Evolutionary conservation across 1,140 invertebrate species (phyloP).

Genomic region (Rhyzopertha dominica): DNA sequence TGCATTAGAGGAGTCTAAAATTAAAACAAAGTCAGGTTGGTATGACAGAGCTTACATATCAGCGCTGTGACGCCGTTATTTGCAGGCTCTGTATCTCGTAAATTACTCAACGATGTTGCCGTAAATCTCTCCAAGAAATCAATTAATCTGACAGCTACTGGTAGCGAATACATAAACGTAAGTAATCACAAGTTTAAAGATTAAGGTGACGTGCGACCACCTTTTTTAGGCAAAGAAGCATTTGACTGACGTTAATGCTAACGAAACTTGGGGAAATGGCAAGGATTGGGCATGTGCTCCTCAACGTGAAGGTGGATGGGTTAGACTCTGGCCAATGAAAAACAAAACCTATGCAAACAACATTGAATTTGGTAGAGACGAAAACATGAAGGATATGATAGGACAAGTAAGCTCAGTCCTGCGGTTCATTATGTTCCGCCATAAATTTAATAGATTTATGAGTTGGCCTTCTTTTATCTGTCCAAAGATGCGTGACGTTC

Average conservation of each 20-base stretch:
- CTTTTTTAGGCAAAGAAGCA: conserved; percentile 26
- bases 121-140: neutral
- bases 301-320: conserved; percentile 56
- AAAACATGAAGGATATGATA: conserved; percentile 30
- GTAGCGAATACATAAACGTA: conserved; percentile 8
- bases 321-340: conserved; percentile 53
- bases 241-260: conserved; percentile 19
- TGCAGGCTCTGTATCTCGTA: conserved; percentile 21
- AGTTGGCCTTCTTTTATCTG: conserved; percentile 2
- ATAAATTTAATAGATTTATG: conserved; percentile 3
- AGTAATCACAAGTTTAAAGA: conserved; percentile 7
- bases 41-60: too few relatives aligned
- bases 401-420: neutral
- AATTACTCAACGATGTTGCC: conserved; percentile 24
- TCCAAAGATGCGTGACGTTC: too few relatives aligned
- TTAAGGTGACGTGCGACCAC: conserved; percentile 10
- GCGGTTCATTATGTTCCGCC: neutral
- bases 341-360: conserved; percentile 20
- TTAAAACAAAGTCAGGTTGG: too few relatives aligned
- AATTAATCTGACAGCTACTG: neutral
- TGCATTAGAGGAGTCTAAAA: too few relatives aligned
- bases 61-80: too few relatives aligned
- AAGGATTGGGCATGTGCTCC: conserved; percentile 53
- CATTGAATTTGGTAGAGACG: conserved; percentile 13
- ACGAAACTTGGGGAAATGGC: conserved; percentile 57